Conservation (phyloP, 2,113 vertebrate genomes). For the Globicephala melas region DNA sequence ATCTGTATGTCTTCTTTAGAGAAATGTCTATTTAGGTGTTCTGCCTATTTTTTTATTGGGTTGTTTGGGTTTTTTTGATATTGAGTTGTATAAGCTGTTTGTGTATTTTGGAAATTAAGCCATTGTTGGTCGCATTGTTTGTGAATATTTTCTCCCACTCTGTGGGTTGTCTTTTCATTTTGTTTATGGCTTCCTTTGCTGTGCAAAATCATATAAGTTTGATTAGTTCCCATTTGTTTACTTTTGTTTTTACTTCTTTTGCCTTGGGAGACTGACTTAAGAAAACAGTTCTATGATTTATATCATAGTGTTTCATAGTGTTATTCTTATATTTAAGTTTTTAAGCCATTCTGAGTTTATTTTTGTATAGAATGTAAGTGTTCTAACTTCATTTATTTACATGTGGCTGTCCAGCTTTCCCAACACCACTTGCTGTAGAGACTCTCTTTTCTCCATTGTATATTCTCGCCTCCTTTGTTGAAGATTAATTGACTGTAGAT, state of each 20-base stretch:
- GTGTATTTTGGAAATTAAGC: no score
- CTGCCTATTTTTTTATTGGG: no score
- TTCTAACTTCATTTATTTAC: neutral
- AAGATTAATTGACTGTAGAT: neutral
- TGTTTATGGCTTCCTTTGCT: neutral
- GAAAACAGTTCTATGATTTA: neutral
- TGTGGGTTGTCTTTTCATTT: neutral
- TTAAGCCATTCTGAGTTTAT: neutral
- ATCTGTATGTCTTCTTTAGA: no score
- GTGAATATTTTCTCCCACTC: no score
- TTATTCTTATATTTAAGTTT: neutral
- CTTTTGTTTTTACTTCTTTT: neutral
- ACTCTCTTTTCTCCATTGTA: neutral
- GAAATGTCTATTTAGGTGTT: no score
- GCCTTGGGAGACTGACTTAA: neutral
- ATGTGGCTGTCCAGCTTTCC: neutral
- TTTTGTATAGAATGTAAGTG: neutral
- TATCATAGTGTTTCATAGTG: neutral
- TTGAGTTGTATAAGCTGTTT: no score
- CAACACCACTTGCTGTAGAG: neutral
- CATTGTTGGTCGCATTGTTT: no score
- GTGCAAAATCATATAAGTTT: neutral
- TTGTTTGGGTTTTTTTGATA: no score
- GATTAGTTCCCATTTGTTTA: neutral
- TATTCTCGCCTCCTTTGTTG: neutral